phyloP scores from a whole-genome alignment of 2,113 vertebrate species.

The Meleagris gallopavo region DNA sequence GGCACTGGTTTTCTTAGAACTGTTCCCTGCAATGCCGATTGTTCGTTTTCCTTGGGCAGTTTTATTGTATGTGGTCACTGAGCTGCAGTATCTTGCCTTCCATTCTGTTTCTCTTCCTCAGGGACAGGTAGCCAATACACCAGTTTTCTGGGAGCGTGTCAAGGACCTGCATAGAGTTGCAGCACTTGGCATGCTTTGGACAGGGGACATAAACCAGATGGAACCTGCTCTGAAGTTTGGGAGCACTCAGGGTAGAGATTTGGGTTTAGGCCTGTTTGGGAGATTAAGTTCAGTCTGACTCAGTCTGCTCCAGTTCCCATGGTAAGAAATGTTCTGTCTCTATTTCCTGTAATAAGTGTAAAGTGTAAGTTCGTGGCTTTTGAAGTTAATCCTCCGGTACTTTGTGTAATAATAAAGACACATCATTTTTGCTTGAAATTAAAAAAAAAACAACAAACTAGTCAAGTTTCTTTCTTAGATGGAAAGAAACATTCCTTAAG shows the following conservation, averaged over 20 bases:
- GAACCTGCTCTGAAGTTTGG: background rate
- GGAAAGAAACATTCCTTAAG: background rate
- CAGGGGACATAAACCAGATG: background rate
- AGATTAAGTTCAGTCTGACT: conserved; percentile 39
- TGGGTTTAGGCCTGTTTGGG: background rate
- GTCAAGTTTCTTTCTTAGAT: conserved; percentile 1
- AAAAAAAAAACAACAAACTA: background rate
- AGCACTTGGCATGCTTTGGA: background rate
- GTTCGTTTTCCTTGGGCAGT: background rate
- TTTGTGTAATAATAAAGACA: background rate
- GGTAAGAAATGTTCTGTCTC: background rate
- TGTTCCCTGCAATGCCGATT: background rate
- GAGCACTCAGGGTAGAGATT: background rate
- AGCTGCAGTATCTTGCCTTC: background rate
- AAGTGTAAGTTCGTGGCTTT: conserved; percentile 18
- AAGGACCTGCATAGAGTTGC: background rate
- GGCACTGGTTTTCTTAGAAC: background rate
- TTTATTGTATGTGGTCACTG: background rate
- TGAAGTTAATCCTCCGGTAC: conserved; percentile 1
- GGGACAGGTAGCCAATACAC: background rate
- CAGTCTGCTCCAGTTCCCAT: background rate
- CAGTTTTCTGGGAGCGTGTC: background rate
- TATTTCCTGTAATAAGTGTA: background rate
- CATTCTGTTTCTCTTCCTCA: background rate
- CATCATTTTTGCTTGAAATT: conserved; percentile 6